Base-by-base conservation (phyloP, 1,140 invertebrate species). In the Aporrectodea caliginosa region DNA sequence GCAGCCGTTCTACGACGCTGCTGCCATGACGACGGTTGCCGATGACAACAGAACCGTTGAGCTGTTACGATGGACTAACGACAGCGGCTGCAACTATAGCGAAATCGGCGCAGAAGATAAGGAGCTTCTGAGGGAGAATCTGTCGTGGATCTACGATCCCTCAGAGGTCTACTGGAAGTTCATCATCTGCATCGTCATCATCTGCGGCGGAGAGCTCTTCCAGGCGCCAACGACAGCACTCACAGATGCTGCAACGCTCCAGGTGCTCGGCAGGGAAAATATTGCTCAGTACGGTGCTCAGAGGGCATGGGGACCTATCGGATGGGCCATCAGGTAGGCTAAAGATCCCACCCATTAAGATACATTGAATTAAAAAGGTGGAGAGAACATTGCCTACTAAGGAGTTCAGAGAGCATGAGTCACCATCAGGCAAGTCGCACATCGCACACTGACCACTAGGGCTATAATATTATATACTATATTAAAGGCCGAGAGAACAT, bases 241-340 rank as follows among this genome's bases (percentile, higher is more conserved):
- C 1, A 32, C 29, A 0, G 77, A 78, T 34, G 69, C 77, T 32
- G 31, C 29, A n/a, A 78, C 77, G 1, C 77, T 78, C 30, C 58
- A 78, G 69, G 14, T 31, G 29, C 69, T 78, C 1, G 77, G 77
- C 77, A 0, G 22, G 16, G 69, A 78, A 2, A 70, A 58, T 30
- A 16, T 78, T 35, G 0, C 31, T 1, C 29, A 78, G 22, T 78
- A 78, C 31, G 77, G 77, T 14, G 14, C 1, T 1, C 77, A 78
- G 77, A 69, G 77, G 22, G 77, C 77, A 1, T 78, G 77, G 77
- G 77, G 77, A 29, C 1, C 77, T 27, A 29, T 78, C 31, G 77
- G 77, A 16, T 70, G 58, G 77, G 68, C 58, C 30, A 22, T 78
- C 31, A 78, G 16, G 77, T 78, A 33, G 27, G 77, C n/a, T n/a